Evolutionary conservation across 2,797 vertebrate species (phyloP), one percentile per base, ranked within the genome.

Genomic region (Tenualosa ilisha): DNA sequence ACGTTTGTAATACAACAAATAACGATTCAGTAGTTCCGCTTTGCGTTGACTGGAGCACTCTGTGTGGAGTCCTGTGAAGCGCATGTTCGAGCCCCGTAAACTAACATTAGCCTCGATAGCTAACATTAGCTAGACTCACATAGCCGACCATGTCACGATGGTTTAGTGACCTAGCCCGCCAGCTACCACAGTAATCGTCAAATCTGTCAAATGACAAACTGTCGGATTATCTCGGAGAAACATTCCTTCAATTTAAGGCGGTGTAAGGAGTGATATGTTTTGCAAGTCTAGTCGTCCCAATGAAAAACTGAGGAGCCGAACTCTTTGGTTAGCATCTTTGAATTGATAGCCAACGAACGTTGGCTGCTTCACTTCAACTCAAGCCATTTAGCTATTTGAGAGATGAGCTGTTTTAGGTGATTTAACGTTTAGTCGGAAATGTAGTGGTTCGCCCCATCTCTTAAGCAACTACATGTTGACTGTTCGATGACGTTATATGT

Each of bases 71-170:
- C 37, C 46, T 20, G 31, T 13, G 40, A 22, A 79, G 72, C 72
- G 72, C 72, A 79, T 79, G 72, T 79, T 79, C 72, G 17, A 40
- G 31, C 31, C 40, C 68, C 72, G 20, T 46, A 79, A 72, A 40
- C 31, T 46, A 79, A 79, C 40, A 37, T 46, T 79, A 79, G 72
- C 72, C 72, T 46, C 6, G 17, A 22, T 22, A 15, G 72, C 72
- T 79, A 79, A 49, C 63, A 49, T 46, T 54, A 26, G 81, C 13
- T 83, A 49, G 22, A 37, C 46, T 63, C 59, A 83, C 72, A 17
- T 79, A 46, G 37, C 72, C 20, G 37, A 43, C 40, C 72, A 79
- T 79, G 40, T 79, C 72, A 43, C 72, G 72, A 6, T 79, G 37
- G 37, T 40, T 9, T 3, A 9, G 17, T 43, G 17, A 8, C 17